Base-by-base conservation (phyloP, 2,888 invertebrate genomes). In the Drosophila parthenogenetica region DNA sequence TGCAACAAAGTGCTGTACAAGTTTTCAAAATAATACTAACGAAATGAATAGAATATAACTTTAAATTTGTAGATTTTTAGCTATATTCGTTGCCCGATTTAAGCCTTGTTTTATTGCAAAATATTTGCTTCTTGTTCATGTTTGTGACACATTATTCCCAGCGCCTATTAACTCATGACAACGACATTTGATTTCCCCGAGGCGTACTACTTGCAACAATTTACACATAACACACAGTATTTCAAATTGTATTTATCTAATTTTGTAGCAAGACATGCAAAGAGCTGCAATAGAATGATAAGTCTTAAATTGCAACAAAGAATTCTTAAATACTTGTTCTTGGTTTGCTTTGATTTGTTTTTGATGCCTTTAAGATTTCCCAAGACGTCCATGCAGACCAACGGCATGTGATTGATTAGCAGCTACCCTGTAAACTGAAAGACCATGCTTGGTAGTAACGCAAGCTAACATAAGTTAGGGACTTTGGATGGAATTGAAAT, bases 231-330 rank as follows among this genome's bases (percentile, higher is more conserved):
- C 8, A 29, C 5, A 29, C 29, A 2, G 8, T 73, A 81, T 77
- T 70, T 77, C 66, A 79, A 83, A 87, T 87, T 73, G 79, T 81
- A 81, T 84, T 83, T 83, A 84, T 83, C 81, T 87, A 77, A 83
- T 83, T 87, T 77, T 68, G 53, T 73, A 39, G 77, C 69, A 69
- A 83, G n/a, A 59, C 79, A 84, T 63, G 63, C 71, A 49, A 8
- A 32, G 2, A 13, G 51, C 19, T 43, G 40, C 50, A 37, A 22
- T 10, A 22, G 11, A 42, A 29, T 25, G 19, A 40, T 42, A 59
- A 51, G 49, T 14, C 57, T 35, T 67, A 43, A 71, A 63, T 50
- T 75, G 57, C 59, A 64, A 37, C 48, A 42, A 55, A 65, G 22
- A 19, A 35, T 49, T 58, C 48, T 57, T 57, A 43, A 63, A 46